phyloP scores from a whole-genome alignment of 35 echinoderm and acorn worm genomes.

The Nesometra sesokonis region DNA sequence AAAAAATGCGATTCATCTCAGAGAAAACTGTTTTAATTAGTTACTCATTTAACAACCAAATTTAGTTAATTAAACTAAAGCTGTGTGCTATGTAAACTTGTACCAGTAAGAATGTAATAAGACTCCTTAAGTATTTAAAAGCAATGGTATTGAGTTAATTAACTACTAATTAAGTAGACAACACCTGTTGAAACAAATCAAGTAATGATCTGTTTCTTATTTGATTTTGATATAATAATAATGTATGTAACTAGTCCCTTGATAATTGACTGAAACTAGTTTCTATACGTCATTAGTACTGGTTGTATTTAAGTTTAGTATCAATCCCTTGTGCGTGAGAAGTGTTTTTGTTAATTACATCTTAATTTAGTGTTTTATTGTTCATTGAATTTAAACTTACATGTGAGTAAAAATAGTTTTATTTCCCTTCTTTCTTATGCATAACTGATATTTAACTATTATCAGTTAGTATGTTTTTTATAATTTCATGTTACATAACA shows the following conservation, averaged over 20 bases:
- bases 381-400: background rate
- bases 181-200: background rate
- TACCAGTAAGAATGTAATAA: background rate
- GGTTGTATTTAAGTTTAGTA: background rate
- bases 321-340: background rate
- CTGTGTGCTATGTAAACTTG: background rate
- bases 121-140: background rate
- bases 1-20: background rate
- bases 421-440: no score
- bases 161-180: background rate
- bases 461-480: no score
- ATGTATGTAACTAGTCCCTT: background rate
- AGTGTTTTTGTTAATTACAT: background rate
- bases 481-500: no score
- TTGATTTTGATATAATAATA: no score
- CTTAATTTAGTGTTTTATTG: background rate
- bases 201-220: no score
- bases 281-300: background rate
- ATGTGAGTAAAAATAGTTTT: no score
- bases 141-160: background rate
- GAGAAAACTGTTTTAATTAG: background rate
- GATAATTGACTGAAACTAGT: background rate
- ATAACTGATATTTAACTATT: no score
- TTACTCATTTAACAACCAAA: background rate
- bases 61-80: background rate